These are phyloP conservation scores for Octodonta nipae DNA, from an alignment of 2,888 invertebrate genomes.

Conservation along the genomic window DNA sequence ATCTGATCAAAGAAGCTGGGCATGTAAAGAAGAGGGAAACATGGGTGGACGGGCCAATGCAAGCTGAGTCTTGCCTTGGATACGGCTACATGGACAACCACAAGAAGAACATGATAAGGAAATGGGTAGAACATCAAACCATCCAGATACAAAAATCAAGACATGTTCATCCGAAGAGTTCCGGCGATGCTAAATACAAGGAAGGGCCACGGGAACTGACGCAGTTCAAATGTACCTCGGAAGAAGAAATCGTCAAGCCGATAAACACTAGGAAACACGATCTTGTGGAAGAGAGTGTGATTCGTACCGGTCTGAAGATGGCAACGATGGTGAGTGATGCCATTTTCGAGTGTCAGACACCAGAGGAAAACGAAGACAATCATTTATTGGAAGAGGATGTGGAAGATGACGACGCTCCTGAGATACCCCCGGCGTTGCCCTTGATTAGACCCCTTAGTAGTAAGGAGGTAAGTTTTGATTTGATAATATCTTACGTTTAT, in stretches of 20 bases:
- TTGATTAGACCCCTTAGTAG: slow-evolving; percentile 66
- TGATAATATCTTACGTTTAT: too few species aligned
- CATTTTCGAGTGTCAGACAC: slow-evolving; percentile 30
- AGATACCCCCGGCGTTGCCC: slow-evolving; percentile 68
- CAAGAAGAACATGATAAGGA: slow-evolving; percentile 83
- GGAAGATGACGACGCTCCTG: slow-evolving; percentile 65
- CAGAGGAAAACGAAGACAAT: slow-evolving; percentile 22
- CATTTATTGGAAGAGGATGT: slow-evolving; percentile 38
- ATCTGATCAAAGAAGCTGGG: slow-evolving; percentile 62
- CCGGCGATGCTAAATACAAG: slow-evolving; percentile 10
- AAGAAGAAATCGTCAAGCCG: slow-evolving; percentile 36
- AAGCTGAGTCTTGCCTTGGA: slow-evolving; percentile 42
- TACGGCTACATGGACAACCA: slow-evolving; percentile 88
- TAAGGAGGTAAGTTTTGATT: too few species aligned
- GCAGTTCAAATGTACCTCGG: slow-evolving; percentile 47
- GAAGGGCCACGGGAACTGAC: slow-evolving; percentile 45
- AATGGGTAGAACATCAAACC: slow-evolving; percentile 87
- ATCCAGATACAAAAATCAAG: slow-evolving; percentile 60
- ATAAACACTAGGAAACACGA: slow-evolving; percentile 39
- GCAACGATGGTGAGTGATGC: slow-evolving; percentile 18
- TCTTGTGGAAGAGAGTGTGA: slow-evolving; percentile 46
- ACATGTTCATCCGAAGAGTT: slow-evolving; percentile 22
- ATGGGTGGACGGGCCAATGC: slow-evolving; percentile 92
- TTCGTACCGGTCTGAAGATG: slow-evolving; percentile 46
- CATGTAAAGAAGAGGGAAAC: slow-evolving; percentile 73